Evolutionary conservation across 2,113 vertebrate species (phyloP), one percentile per base, ranked within the genome.

Genomic region (Merops nubicus): DNA sequence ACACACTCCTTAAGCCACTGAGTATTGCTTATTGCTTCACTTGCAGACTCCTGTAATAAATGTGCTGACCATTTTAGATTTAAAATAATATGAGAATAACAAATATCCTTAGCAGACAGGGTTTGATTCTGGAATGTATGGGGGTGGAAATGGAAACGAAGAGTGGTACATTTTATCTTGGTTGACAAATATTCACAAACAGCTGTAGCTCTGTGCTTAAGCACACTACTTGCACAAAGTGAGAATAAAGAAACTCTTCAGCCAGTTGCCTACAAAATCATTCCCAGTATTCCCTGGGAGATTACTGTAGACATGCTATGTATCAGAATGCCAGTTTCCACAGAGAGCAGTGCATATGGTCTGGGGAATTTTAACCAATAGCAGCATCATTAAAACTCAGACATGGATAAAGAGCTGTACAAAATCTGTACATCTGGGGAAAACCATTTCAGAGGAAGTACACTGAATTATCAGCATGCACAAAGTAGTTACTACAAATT

Each of bases 401-500:
- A 59, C 7, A 40, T 3, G 13, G 18, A 31, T 6, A 48, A 80
- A 36, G 2, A 62, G 28, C 15, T 50, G 4, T 4, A 59, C 4
- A 18, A 20, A 26, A 63, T 16, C 6, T 20, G 6, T 12, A 23
- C 15, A 6, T 40, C 47, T 65, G 26, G 20, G 33, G 20, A 29
- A 91, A 86, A 26, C 0, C 9, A 26, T 0, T 77, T 40, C 36
- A 57, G 45, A 26, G 5, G 59, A 63, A 43, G 15, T 4, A n/a
- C 8, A 2, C 4, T 2, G 3, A 50, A 26, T 48, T 57, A 43
- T 8, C 59, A 77, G 15, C 34, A 40, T 3, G 1, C 63, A 33
- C 2, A 11, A 43, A 57, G 16, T 21, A 23, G 36, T 16, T 4
- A 12, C 4, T 33, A 28, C 0, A 0, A 12, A 26, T 38, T 72